Evolutionary conservation across 2,797 vertebrate species (phyloP).

Genomic region (Pipistrellus pipistrellus): DNA sequence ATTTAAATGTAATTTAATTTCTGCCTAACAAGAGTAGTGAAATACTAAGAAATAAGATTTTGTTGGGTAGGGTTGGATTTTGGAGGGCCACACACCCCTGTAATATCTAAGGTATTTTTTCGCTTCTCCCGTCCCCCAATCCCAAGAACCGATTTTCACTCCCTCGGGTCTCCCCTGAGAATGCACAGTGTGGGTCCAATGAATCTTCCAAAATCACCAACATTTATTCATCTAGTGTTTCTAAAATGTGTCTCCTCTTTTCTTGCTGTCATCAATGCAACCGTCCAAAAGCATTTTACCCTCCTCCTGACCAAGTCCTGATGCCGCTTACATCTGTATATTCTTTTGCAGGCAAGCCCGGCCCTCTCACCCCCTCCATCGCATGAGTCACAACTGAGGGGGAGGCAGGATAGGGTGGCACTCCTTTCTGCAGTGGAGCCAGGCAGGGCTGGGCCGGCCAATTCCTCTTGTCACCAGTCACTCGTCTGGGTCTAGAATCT

Average conservation of each 20-base stretch:
- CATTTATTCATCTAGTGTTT: not conserved
- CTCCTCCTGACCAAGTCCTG: not conserved
- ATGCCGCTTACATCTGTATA: fast-evolving
- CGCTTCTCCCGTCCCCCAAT: too few species aligned
- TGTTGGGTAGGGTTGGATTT: not conserved
- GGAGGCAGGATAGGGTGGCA: not conserved
- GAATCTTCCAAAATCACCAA: not conserved
- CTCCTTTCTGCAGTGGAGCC: not conserved
- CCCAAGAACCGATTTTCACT: not conserved
- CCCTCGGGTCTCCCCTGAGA: not conserved
- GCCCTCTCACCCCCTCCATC: not conserved
- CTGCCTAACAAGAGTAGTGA: slow-evolving; percentile 55
- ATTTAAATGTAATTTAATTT: slow-evolving; percentile 62
- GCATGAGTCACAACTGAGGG: not conserved
- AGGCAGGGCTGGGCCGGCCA: not conserved
- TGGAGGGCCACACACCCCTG: not conserved
- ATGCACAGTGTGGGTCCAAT: not conserved
- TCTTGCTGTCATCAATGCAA: not conserved
- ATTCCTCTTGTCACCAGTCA: not conserved
- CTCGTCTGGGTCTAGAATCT: not conserved
- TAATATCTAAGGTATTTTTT: not conserved
- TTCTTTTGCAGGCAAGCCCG: not conserved
- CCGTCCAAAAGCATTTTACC: fast-evolving
- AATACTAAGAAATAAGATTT: slow-evolving; percentile 59
- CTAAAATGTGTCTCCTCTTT: not conserved